Evolutionary conservation across 2,888 invertebrate species (phyloP).

Genomic region (Yponomeuta malinellus): DNA sequence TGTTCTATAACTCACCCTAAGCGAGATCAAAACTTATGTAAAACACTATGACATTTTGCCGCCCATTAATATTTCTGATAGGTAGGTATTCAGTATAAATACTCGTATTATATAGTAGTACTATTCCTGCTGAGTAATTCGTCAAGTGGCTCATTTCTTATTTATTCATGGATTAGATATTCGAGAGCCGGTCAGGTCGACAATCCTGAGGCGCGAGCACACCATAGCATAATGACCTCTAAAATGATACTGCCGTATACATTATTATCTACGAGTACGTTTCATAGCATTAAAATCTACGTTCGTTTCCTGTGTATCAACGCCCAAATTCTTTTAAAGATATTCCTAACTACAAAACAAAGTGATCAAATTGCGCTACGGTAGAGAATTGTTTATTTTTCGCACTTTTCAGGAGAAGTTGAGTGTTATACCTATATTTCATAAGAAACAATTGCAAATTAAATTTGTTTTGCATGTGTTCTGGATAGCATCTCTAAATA

Average conservation of each 20-base stretch:
- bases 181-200: constrained; percentile 10
- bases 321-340: background rate
- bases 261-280: background rate
- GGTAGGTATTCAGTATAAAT: background rate
- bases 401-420: background rate
- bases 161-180: constrained; percentile 7
- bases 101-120: background rate
- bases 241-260: background rate
- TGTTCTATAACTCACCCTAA: no score
- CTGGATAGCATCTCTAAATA: background rate
- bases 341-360: background rate
- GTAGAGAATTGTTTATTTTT: background rate
- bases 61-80: background rate
- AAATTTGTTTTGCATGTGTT: background rate
- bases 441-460: background rate
- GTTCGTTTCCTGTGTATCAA: background rate
- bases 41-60: background rate
- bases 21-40: no score
- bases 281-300: background rate
- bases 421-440: background rate
- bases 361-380: background rate
- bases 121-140: constrained; percentile 2
- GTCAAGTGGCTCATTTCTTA: background rate
- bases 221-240: background rate
- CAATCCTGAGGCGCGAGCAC: background rate